Evolutionary conservation across 2,888 invertebrate genomes (phyloP), one percentile per base, ranked within the genome.

Genomic region (Blastobasis lacticolella): DNA sequence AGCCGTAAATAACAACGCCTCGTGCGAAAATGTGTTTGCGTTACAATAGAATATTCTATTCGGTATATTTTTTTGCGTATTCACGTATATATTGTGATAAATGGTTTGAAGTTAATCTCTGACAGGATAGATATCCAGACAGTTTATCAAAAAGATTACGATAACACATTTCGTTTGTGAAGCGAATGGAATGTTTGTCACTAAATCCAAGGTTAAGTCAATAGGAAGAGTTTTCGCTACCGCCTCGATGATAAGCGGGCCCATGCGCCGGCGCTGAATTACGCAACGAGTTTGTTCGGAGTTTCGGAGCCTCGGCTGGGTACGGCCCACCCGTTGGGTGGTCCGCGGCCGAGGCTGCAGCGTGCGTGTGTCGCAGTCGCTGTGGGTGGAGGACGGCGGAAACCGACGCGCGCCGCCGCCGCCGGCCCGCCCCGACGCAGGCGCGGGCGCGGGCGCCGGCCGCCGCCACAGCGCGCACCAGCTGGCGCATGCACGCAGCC

Each of bases 341-440:
- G 23, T 3, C 23, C 23, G 23, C 23, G 23, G 23, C 23, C 23
- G 23, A 23, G 23, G 23, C 23, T 23, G 23, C 23, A 23, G 23
- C 23, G 23, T 23, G 23, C 23, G 56, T 64, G 54, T 63, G 69
- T 68, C 62, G 69, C 90, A 91, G 91, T 91, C 91, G 71, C 87
- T 91, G 78, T 91, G 91, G 90, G 62, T 87, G 81, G 91, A 90
- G 66, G 90, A 90, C 57, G 71, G 66, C 49, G 67, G 55, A 8
- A 4, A 0, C 42, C 8, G 67, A 54, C 60, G 63, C 61, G 63
- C 73, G 77, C 57, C 58, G 74, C 54, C 77, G 78, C 60, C 77
- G 78, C 73, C 71, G 75, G 60, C 54, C 73, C 66, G 73, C 76
- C 78, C 74, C 76, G 52, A 56, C 67, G 61, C 69, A 65, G 73